Base-by-base conservation (phyloP, 2,113 vertebrate species). In the Menura novaehollandiae region DNA sequence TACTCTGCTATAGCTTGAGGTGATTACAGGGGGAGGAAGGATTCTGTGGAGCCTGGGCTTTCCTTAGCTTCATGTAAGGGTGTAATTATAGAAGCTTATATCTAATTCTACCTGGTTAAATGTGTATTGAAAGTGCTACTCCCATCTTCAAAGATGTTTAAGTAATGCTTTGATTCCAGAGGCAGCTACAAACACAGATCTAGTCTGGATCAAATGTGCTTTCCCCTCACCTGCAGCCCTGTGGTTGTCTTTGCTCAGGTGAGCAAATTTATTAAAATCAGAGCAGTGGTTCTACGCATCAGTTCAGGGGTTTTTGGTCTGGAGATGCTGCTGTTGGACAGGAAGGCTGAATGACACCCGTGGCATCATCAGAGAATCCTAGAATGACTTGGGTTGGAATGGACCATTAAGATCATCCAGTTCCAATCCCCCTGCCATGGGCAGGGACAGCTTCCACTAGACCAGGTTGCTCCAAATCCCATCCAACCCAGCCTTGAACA, bases 151-250 rank as follows among this genome's bases (percentile, higher is more conserved):
- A 20, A 56, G 30, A 3, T 13, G 28, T 6, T 59, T 30, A 13
- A 51, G 33, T 6, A 44, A 41, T 28, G 30, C 46, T 80, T 53
- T 41, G 37, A 23, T 64, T 59, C 33, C 43, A 63, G 37, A 4
- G 26, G 33, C 52, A 86, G 63, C 15, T 53, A 3, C 0, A 0
- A 52, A 10, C 9, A 2, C 13, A 22, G 7, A 37, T 32, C 23
- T 28, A 11, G 30, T 37, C 28, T n/a, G 68, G 23, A 39, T 23
- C 51, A 43, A 55, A 8, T 3, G 13, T 28, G 68, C 16, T 33
- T 71, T 63, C 59, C 27, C 5, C 30, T 58, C 78, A 39, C 23
- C 13, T 35, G 33, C 64, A 85, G 56, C 33, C 19, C 30, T 23
- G 15, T 21, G 46, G 5, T 44, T 71, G 28, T 23, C 66, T 59